Evolutionary conservation across 35 echinoderm and acorn worm species (phyloP).

Genomic region (Ptychodera flava): DNA sequence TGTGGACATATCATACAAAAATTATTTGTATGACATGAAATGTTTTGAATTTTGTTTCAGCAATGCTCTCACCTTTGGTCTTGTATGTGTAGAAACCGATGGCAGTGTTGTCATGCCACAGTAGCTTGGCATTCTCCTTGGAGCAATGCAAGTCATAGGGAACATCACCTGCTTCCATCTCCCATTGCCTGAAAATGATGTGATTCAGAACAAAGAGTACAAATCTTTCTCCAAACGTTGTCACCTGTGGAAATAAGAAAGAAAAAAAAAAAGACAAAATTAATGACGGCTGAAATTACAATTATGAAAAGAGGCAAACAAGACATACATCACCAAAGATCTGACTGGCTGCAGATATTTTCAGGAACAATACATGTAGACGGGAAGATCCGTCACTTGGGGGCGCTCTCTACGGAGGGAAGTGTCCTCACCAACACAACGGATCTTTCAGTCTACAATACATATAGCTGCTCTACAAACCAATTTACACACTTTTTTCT

Average conservation of each 20-base stretch:
- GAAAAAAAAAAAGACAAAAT: neutral
- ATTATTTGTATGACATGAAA: too few relatives aligned
- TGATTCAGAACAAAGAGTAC: conserved; percentile 3
- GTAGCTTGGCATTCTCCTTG: conserved; percentile 5
- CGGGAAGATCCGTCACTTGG: too few relatives aligned
- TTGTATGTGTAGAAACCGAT: conserved; percentile 12
- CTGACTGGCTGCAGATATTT: too few relatives aligned
- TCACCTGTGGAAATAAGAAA: neutral
- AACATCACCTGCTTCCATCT: neutral
- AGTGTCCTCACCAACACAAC: too few relatives aligned
- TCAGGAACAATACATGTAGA: too few relatives aligned
- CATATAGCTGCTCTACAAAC: too few relatives aligned
- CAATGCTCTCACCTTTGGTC: conserved; percentile 12
- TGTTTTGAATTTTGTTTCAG: too few relatives aligned
- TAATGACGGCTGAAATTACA: neutral
- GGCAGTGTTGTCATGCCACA: conserved; percentile 5
- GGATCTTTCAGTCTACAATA: too few relatives aligned
- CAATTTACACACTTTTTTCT: too few relatives aligned
- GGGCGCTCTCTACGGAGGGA: too few relatives aligned
- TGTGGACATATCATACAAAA: too few relatives aligned
- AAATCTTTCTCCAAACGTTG: conserved; percentile 6
- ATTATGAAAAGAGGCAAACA: neutral
- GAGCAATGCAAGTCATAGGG: neutral
- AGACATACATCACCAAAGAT: neutral
- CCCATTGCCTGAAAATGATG: neutral